phyloP scores from a whole-genome alignment of 2,888 invertebrate species.

The Lasioglossum morio region DNA sequence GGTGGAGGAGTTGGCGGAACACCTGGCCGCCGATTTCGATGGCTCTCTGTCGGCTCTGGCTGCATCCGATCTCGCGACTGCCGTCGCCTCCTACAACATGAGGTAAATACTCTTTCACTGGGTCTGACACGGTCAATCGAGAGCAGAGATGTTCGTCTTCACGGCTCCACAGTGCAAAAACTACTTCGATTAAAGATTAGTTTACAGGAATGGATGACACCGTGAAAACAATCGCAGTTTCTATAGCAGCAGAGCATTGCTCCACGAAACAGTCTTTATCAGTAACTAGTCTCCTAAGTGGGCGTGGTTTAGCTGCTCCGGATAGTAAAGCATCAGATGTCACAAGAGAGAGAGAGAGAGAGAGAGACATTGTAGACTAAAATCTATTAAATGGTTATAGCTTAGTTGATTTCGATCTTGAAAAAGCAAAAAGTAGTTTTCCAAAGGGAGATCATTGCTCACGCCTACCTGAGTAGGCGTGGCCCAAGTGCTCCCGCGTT shows the following conservation, averaged over 20 bases:
- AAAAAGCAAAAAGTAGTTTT: neutral
- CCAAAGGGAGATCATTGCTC: neutral
- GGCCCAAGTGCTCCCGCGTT: neutral
- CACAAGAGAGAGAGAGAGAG: no score
- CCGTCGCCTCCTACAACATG: constrained; percentile 88
- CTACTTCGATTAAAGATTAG: neutral
- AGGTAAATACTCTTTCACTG: constrained; percentile 84
- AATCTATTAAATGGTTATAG: neutral
- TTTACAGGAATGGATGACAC: no score
- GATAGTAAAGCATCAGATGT: neutral
- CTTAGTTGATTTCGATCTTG: neutral
- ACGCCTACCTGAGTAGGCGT: neutral
- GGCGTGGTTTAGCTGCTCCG: neutral
- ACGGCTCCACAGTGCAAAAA: neutral
- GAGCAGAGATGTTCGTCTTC: neutral
- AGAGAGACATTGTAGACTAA: neutral
- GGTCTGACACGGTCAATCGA: neutral
- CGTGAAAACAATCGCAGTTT: neutral
- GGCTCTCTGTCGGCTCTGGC: constrained; percentile 90
- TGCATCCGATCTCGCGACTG: constrained; percentile 87
- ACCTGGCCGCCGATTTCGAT: constrained; percentile 90
- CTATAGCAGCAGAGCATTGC: neutral
- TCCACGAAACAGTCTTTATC: neutral
- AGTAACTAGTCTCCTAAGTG: neutral
- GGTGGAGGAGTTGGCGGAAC: constrained; percentile 88